Base-by-base conservation (phyloP, 2,797 vertebrate species). In the Microctenopoma steveboyesi region DNA sequence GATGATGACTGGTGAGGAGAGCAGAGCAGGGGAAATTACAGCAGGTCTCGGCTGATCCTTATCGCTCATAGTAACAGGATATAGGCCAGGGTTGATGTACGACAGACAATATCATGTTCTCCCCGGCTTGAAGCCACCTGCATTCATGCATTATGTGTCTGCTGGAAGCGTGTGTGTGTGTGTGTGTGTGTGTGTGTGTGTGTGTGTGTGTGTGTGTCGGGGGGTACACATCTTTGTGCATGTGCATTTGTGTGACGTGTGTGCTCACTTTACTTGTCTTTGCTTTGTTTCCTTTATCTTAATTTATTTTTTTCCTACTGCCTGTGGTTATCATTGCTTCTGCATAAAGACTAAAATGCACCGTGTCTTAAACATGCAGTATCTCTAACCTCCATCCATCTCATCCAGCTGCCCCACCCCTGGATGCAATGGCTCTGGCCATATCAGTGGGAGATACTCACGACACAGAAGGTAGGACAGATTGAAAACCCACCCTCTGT, bases 391-490 rank as follows among this genome's bases (percentile, higher is more conserved):
- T 90, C 81, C 92, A 87, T 86, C 91, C 90, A 90, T 92, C 85
- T 76, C 86, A 91, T 90, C 89, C 92, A 99, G 97, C 95, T 98
- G 97, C 89, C 97, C 97, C 80, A 98, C 97, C 75, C 96, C 96
- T 78, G 97, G 97, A 94, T 99, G 97, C 91, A 95, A 95, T 3
- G 97, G 97, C 93, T 96, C 95, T 48, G 97, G 97, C 88, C 97
- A 99, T 78, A 95, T 95, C 89, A 96, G 96, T 93, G 97, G 96
- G 86, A 98, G 97, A 94, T 98, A 99, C 82, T 96, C 97, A 79
- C 94, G 97, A 78, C 97, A 98, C 92, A 95, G 97, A 92, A 99
- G 97, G 97, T 98, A 95, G 94, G 95, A 79, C 87, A 88, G 89
- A 90, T 83, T 51, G 79, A 68, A 81, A 78, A 64, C 68, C 73